Percentiles rank a stretch among this genome's conserved stretches.
These are phyloP conservation scores for Helostoma temminkii DNA, from an alignment of 2,797 vertebrate genomes.

Conservation along the genomic window DNA sequence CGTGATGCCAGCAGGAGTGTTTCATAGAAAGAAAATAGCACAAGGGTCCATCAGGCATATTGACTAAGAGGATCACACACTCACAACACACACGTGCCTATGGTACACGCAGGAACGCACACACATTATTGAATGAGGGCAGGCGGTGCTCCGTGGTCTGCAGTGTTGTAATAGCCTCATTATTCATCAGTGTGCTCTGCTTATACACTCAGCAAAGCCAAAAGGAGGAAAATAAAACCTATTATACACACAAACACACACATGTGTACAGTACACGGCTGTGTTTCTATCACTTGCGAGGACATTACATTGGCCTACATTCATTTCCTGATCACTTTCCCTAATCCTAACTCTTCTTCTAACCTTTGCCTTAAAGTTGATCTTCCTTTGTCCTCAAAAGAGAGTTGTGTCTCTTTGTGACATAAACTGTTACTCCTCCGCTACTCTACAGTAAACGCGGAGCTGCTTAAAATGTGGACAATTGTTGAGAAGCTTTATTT, in stretches of 20 bases:
- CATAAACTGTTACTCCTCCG: slow-evolving; percentile 27
- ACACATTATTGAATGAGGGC: slow-evolving; percentile 72
- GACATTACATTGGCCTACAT: not conserved
- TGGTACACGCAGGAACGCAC: slow-evolving; percentile 38
- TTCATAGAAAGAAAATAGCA: slow-evolving; percentile 65
- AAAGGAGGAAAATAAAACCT: slow-evolving; percentile 57
- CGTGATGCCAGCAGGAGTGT: slow-evolving; percentile 57
- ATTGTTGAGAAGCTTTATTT: slow-evolving; percentile 44
- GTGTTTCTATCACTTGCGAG: not conserved
- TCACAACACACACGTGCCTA: slow-evolving; percentile 35
- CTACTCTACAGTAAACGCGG: not conserved
- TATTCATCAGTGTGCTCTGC: slow-evolving; percentile 72
- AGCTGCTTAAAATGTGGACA: slow-evolving; percentile 11
- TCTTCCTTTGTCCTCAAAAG: not conserved
- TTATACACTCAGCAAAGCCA: slow-evolving; percentile 67
- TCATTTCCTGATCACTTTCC: not conserved
- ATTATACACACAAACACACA: slow-evolving; percentile 41
- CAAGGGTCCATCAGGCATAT: slow-evolving; percentile 68
- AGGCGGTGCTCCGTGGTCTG: slow-evolving; percentile 61
- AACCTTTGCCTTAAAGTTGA: not conserved
- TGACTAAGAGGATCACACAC: slow-evolving; percentile 54
- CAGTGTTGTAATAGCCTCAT: slow-evolving; percentile 79
- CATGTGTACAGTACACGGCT: slow-evolving; percentile 1
- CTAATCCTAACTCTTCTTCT: not conserved
- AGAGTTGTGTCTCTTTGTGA: not conserved